A percentile compares a stretch with the other conserved stretches of the same genome.
These are phyloP conservation scores for Pogonomyrmex barbatus DNA, from an alignment of 1,140 invertebrate species.

Conservation along the genomic window DNA sequence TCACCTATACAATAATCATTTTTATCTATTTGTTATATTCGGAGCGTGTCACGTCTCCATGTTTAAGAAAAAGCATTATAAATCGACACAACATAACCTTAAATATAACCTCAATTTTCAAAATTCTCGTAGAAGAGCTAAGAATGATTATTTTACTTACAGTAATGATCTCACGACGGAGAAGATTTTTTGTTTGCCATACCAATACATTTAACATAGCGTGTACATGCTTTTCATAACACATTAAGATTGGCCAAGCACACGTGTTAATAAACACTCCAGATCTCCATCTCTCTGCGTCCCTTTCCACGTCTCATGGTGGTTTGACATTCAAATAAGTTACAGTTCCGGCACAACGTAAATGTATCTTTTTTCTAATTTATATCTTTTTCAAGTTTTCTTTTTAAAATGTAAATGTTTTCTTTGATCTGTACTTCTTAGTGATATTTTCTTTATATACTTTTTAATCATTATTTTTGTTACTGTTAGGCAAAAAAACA, in stretches of 20 bases:
- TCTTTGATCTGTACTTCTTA: no score
- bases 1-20: slow-evolving; percentile 9
- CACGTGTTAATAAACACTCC: background rate
- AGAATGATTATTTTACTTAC: slow-evolving; percentile 18
- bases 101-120: slow-evolving; percentile 5
- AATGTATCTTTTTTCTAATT: no score
- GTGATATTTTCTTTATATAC: no score
- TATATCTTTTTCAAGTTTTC: no score
- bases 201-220: slow-evolving; percentile 11
- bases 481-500: no score
- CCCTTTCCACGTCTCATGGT: background rate
- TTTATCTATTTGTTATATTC: background rate
- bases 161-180: background rate
- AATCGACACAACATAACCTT: no score
- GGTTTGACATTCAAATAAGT: background rate
- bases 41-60: background rate
- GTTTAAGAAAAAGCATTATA: background rate
- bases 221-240: background rate
- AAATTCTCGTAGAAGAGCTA: background rate
- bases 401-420: no score
- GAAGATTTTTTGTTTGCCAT: background rate
- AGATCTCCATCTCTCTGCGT: background rate
- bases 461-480: no score
- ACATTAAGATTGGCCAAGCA: no score
- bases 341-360: no score